These are phyloP conservation scores for Taenioides sp. DNA, from an alignment of 2,797 vertebrate genomes.

Conservation along the genomic window DNA sequence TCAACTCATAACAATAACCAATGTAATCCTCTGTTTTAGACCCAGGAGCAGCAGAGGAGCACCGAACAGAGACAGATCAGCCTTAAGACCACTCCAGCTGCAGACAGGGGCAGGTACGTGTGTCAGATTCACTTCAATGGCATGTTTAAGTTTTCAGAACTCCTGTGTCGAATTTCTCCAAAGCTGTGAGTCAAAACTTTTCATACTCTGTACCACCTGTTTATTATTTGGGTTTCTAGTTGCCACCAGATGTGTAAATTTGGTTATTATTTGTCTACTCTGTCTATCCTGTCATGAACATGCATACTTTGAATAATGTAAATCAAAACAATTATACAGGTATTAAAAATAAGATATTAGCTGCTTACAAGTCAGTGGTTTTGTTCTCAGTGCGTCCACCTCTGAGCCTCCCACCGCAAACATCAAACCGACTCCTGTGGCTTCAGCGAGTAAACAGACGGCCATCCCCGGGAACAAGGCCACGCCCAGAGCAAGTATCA, in stretches of 20 bases:
- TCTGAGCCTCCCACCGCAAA: constrained; percentile 97
- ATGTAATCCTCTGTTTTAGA: constrained; percentile 65
- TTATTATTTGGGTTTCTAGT: no score
- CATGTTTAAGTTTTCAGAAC: neutral
- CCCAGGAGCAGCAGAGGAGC: constrained; percentile 89
- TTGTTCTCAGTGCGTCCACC: constrained; percentile 82
- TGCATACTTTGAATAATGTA: no score
- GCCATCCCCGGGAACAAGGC: constrained; percentile 93
- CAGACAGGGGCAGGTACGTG: constrained; percentile 93
- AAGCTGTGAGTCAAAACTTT: no score
- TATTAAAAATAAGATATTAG: neutral
- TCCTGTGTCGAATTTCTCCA: no score
- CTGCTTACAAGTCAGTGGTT: neutral
- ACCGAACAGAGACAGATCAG: constrained; percentile 88
- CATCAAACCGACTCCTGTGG: constrained; percentile 95
- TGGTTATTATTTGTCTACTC: no score
- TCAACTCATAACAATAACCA: neutral
- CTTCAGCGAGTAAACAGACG: constrained; percentile 91
- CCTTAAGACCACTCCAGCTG: constrained; percentile 89
- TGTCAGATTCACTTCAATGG: neutral
- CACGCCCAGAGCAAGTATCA: constrained; percentile 96
- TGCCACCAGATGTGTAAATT: no score
- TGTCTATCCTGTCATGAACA: no score
- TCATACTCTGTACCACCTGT: no score
- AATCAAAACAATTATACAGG: no score